These are phyloP conservation scores for Acropternis orthonyx DNA, from an alignment of 2,797 vertebrate species.

Conservation along the genomic window DNA sequence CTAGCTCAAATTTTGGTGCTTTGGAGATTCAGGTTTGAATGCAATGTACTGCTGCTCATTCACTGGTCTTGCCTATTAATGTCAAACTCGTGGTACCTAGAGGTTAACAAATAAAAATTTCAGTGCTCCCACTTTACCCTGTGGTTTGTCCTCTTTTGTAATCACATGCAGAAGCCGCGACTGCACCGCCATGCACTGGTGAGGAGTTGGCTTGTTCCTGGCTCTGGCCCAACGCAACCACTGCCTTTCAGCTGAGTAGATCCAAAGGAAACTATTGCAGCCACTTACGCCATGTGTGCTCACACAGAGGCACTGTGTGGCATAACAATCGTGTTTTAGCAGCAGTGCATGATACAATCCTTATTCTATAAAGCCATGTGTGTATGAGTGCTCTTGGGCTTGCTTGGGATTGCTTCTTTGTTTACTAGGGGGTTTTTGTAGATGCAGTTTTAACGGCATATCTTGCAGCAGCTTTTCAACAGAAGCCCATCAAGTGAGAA, in stretches of 20 bases:
- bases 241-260: not conserved
- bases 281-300: not conserved
- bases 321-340: not conserved
- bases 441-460: not conserved
- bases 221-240: fast-evolving
- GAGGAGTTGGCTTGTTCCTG: not conserved
- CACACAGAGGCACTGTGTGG: not conserved
- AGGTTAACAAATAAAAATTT: constrained; percentile 77
- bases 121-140: constrained; percentile 69
- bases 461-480: not conserved
- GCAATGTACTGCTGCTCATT: constrained; percentile 73
- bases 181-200: not conserved
- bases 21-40: constrained; percentile 67
- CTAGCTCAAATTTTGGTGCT: constrained; percentile 76
- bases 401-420: not conserved
- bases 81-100: constrained; percentile 76
- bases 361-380: not conserved
- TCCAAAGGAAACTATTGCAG: not conserved
- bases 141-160: constrained; percentile 37
- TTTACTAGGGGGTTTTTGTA: not conserved
- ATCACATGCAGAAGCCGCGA: not conserved
- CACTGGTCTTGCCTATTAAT: constrained; percentile 76
- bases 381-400: fast-evolving
- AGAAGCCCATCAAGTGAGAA: not conserved
- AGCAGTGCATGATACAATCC: not conserved